Conservation (phyloP, 2,113 vertebrate species). For the Oryzias curvinotus region DNA sequence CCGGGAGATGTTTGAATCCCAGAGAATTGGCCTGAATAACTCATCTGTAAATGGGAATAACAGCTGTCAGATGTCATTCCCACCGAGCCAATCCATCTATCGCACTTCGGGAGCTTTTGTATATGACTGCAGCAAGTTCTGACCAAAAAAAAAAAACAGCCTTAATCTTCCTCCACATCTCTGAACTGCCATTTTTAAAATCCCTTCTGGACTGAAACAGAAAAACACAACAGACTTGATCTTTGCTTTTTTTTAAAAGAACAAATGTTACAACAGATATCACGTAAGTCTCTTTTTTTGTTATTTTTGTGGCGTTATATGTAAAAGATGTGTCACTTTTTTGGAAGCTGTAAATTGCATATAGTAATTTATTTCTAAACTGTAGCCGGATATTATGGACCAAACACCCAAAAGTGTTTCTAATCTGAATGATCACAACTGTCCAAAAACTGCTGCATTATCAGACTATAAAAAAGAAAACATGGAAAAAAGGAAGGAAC, state of each 20-base stretch:
- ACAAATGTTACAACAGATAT: conserved; percentile 94
- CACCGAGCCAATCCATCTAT: conserved; percentile 90
- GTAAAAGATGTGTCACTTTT: conserved; percentile 78
- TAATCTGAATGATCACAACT: conserved; percentile 87
- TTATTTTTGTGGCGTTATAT: conserved; percentile 80
- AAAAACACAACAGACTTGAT: conserved; percentile 81
- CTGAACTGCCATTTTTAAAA: conserved; percentile 46
- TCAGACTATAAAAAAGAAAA: conserved; percentile 72
- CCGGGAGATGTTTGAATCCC: conserved; percentile 92
- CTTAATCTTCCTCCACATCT: conserved; percentile 34
- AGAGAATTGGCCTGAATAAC: conserved; percentile 87
- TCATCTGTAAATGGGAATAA: conserved; percentile 89
- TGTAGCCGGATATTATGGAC: conserved; percentile 95
- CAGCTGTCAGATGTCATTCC: conserved; percentile 98
- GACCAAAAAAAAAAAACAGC: conserved; percentile 66
- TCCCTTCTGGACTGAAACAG: conserved; percentile 71
- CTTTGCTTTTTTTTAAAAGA: conserved; percentile 88
- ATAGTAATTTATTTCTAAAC: conserved; percentile 99
- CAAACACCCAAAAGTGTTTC: conserved; percentile 94
- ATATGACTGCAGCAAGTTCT: conserved; percentile 98
- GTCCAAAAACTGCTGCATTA: conserved; percentile 87
- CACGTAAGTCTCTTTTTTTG: conserved; percentile 90
- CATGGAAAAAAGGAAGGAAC: conserved; percentile 74
- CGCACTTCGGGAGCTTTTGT: conserved; percentile 95
- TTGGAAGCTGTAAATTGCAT: conserved; percentile 96